These are phyloP conservation scores for Melanaphis sacchari DNA, from an alignment of 1,140 invertebrate genomes.

Conservation along the genomic window DNA sequence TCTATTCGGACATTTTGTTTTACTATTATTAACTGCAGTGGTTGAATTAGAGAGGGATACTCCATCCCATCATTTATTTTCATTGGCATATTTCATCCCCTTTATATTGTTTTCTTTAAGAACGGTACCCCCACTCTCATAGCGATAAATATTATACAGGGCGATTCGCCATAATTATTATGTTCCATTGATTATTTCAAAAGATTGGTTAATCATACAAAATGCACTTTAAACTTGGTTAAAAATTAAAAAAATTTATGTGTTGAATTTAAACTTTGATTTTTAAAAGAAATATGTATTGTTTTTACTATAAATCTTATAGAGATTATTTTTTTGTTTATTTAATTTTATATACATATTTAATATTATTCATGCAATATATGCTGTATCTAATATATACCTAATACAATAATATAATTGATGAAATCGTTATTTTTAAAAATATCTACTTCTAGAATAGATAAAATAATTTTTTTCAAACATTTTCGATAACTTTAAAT, in stretches of 20 bases:
- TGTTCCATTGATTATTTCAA: not conserved
- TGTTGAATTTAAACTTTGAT: not conserved
- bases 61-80: conserved; percentile 8
- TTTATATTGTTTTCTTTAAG: conserved; percentile 9
- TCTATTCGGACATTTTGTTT: conserved; percentile 29
- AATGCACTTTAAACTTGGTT: not conserved
- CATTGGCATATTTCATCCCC: conserved; percentile 33
- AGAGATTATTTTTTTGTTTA: not conserved
- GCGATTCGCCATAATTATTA: not conserved
- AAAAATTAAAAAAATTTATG: not conserved
- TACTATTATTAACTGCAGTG: not conserved
- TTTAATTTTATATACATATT: not conserved
- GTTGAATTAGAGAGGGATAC: not conserved
- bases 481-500: not conserved
- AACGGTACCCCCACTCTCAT: not conserved
- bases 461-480: not conserved
- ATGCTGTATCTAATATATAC: not conserved
- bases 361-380: not conserved
- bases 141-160: not conserved
- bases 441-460: not conserved
- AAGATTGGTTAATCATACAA: not conserved
- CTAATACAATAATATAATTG: not conserved
- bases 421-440: not conserved
- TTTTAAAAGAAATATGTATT: not conserved
- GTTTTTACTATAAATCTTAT: not conserved